A percentile compares a stretch with the other conserved stretches of the same genome.
Evolutionary conservation across 2,113 vertebrate species (phyloP).

Genomic region (Mystacornis crossleyi): DNA sequence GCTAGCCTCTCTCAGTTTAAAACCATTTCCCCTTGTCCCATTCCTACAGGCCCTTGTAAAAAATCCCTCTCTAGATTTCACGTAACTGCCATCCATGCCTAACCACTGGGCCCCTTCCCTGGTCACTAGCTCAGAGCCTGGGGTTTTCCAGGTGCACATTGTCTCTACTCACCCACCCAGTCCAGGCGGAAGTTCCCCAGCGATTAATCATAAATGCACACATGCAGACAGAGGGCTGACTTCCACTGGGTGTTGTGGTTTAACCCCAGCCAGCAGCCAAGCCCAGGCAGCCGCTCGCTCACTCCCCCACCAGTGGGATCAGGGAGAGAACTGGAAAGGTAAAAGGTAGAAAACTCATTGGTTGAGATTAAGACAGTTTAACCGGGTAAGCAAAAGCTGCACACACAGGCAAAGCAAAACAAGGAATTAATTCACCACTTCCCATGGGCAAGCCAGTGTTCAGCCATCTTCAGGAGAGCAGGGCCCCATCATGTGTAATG

Average conservation of each 20-base stretch:
- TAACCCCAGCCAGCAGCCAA: background rate
- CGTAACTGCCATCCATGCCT: background rate
- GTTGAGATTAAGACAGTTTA: background rate
- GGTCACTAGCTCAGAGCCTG: background rate
- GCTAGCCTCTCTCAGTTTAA: background rate
- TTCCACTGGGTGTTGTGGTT: fast-evolving
- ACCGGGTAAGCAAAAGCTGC: background rate
- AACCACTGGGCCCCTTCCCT: background rate
- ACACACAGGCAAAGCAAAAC: background rate
- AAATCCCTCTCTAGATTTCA: background rate
- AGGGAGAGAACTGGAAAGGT: background rate
- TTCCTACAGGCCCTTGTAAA: background rate
- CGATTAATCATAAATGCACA: fast-evolving
- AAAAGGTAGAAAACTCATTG: background rate
- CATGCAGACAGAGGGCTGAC: background rate
- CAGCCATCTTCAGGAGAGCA: background rate
- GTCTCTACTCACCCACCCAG: background rate
- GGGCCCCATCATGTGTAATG: fast-evolving
- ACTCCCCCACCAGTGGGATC: fast-evolving
- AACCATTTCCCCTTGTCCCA: background rate
- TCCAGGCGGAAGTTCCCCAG: fast-evolving
- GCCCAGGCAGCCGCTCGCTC: background rate
- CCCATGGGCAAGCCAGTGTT: background rate
- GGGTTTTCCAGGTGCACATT: background rate
- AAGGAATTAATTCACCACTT: background rate